A percentile compares a stretch with the other conserved stretches of the same genome.
Evolutionary conservation across 2,888 invertebrate species (phyloP).

Genomic region (Drosophila borborema): DNA sequence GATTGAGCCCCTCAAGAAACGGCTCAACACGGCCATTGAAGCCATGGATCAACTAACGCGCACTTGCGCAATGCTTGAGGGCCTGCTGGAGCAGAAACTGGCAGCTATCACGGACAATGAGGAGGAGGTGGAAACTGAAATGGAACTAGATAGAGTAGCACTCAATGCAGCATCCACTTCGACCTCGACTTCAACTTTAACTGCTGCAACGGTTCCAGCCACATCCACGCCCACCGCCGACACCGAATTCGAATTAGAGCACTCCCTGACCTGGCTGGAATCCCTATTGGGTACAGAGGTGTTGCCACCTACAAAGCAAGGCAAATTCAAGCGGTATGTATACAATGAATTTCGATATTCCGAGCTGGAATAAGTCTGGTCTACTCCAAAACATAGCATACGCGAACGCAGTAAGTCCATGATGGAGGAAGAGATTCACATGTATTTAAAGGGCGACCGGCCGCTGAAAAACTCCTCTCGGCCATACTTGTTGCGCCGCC

Average conservation of each 20-base stretch:
- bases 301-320: conserved; percentile 86
- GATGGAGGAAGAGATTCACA: conserved; percentile 87
- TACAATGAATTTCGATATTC: background rate
- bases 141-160: conserved; percentile 7
- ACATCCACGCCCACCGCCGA: conserved; percentile 30
- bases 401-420: conserved; percentile 90
- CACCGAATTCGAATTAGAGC: conserved; percentile 84
- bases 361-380: background rate
- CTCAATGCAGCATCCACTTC: background rate
- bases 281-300: conserved; percentile 87
- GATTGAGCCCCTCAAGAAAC: conserved; percentile 85
- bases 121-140: conserved; percentile 26
- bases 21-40: conserved; percentile 87
- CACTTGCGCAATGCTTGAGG: conserved; percentile 91
- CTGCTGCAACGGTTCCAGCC: background rate
- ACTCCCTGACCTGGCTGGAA: conserved; percentile 87
- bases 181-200: background rate
- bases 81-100: conserved; percentile 86
- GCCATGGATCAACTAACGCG: conserved; percentile 92
- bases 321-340: conserved; percentile 84
- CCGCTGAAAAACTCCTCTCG: conserved; percentile 63
- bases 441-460: conserved; percentile 68
- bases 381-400: conserved; percentile 51
- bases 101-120: conserved; percentile 68
- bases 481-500: conserved; percentile 79